Percentiles rank a stretch among this genome's conserved stretches.
Evolutionary conservation across 2,888 invertebrate genomes (phyloP).

Genomic region (Hypercompe scribonia): DNA sequence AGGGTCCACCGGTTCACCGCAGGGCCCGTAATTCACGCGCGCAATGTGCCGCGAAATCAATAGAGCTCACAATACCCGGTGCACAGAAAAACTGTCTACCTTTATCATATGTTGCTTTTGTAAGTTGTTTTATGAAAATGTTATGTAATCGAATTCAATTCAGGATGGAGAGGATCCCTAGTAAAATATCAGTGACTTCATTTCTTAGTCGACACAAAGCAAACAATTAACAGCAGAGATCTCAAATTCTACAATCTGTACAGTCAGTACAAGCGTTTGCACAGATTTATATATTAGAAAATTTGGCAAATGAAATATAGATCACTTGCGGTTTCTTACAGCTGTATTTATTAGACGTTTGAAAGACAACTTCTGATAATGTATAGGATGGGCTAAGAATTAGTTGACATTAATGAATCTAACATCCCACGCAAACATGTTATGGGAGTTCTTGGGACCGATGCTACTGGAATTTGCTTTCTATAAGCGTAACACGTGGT

Average conservation of each 20-base stretch:
- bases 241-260: not conserved
- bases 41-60: constrained; percentile 85
- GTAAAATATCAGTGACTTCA: not conserved
- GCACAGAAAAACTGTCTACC: constrained; percentile 47
- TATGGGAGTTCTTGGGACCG: too few relatives aligned
- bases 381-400: too few relatives aligned
- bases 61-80: constrained; percentile 68
- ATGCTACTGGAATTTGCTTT: too few relatives aligned
- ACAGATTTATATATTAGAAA: too few relatives aligned
- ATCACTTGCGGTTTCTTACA: not conserved
- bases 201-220: not conserved
- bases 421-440: too few relatives aligned
- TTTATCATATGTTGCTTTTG: constrained; percentile 39
- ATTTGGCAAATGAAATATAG: not conserved
- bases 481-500: too few relatives aligned
- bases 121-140: constrained; percentile 47
- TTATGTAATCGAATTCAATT: constrained; percentile 47
- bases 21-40: constrained; percentile 75
- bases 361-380: not conserved
- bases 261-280: too few relatives aligned
- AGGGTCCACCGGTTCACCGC: constrained; percentile 79
- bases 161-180: constrained; percentile 21
- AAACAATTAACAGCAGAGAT: not conserved
- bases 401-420: too few relatives aligned
- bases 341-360: not conserved